Evolutionary conservation across 2,797 vertebrate species (phyloP), one percentile per base, ranked within the genome.

Genomic region (Halcyon badia): DNA sequence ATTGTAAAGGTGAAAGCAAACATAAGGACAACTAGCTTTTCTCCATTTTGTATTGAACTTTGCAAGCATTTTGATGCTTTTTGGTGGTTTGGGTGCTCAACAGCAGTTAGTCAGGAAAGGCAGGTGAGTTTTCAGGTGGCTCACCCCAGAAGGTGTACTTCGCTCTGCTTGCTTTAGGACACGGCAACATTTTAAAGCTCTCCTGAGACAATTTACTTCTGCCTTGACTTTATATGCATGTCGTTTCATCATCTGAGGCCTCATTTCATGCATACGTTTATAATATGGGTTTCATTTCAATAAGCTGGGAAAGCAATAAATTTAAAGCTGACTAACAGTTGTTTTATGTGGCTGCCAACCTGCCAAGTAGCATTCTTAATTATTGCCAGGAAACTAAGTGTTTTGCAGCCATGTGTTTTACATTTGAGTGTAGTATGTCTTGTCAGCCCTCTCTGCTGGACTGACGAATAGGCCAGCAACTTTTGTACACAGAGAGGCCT

Each of bases 271-370:
- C 91, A 97, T 87, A 95, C 94, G 96, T 97, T 98, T 97, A 94
- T 98, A 98, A 98, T 97, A 96, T 97, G 97, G 94, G 92, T 98
- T 98, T 98, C 97, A 98, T 98, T 98, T 98, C 96, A 97, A 98
- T 98, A 98, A 98, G 97, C 97, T 97, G 97, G 97, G 98, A 97
- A 97, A 97, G 97, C 71, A 97, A 98, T 98, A 98, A 98, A 98
- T 98, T 98, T 97, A 97, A 95, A 97, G 92, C 97, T 98, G 97
- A 96, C 97, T 98, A 98, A 97, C 56, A 96, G 97, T 98, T 98
- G 98, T 98, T 98, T 98, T 98, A 98, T 98, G 97, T 98, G 97
- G 95, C 97, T 98, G 98, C 98, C 98, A 98, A 98, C 98, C 98
- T 98, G 97, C 98, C 97, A 98, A 98, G 98, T 98, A 98, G 94